phyloP scores from a whole-genome alignment of 2,888 invertebrate species.

The Ochropleura leucogaster region DNA sequence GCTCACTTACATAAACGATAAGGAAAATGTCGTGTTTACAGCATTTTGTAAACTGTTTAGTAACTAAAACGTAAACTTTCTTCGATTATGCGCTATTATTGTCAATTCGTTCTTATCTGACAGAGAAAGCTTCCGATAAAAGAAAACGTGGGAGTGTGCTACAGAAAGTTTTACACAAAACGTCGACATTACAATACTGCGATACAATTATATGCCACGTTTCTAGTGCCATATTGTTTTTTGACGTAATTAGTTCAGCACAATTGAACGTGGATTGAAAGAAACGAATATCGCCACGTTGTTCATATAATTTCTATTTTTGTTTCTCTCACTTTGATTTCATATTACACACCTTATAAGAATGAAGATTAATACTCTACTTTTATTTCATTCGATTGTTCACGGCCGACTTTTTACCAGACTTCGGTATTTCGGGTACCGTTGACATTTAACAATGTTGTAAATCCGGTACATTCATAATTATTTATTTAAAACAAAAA shows the following conservation, averaged over 20 bases:
- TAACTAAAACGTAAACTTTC: conserved; percentile 74
- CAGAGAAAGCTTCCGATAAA: conserved; percentile 86
- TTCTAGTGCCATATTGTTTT: conserved; percentile 81
- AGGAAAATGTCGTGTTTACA: conserved; percentile 44
- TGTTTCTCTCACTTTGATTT: conserved; percentile 37
- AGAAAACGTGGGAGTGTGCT: conserved; percentile 87
- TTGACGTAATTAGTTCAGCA: conserved; percentile 73
- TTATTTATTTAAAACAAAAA: conserved; percentile 68
- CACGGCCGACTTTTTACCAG: conserved; percentile 36
- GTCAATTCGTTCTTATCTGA: conserved; percentile 83
- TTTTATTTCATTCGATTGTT: conserved; percentile 41
- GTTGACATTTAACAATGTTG: conserved; percentile 64
- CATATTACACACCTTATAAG: conserved; percentile 47
- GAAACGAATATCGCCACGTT: conserved; percentile 53
- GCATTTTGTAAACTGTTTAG: conserved; percentile 37
- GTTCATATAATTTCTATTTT: conserved; percentile 48
- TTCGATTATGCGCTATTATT: conserved; percentile 79
- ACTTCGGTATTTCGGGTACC: conserved; percentile 53
- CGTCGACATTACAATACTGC: conserved; percentile 74
- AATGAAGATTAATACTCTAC: conserved; percentile 44
- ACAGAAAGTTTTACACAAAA: conserved; percentile 81
- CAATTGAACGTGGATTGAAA: conserved; percentile 65
- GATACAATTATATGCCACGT: conserved; percentile 78
- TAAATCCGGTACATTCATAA: conserved; percentile 66
- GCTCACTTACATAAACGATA: conserved; percentile 49